Evolutionary conservation across 2,888 invertebrate genomes (phyloP).

Genomic region (Hipparchia sbordonii): DNA sequence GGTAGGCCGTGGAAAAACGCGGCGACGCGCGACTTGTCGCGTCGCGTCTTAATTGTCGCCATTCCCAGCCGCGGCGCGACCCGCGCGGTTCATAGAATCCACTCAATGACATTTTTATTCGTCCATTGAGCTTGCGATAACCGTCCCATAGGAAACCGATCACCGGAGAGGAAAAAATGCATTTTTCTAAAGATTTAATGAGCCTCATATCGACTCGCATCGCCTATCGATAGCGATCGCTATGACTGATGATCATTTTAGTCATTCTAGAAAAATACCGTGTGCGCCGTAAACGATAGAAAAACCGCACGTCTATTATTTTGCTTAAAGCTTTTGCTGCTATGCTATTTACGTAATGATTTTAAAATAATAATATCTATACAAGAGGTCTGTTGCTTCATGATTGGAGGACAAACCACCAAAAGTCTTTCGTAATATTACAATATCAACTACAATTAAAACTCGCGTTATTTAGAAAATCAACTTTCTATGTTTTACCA

Average conservation of each 20-base stretch:
- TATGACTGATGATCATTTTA: background rate
- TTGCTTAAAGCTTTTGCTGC: no score
- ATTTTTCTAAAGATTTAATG: slow-evolving; percentile 1
- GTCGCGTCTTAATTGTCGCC: slow-evolving; percentile 50
- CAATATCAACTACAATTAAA: no score
- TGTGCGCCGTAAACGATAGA: background rate
- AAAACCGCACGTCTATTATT: no score
- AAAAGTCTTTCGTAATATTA: background rate
- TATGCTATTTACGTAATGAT: no score
- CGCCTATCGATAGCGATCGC: background rate
- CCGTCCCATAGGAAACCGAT: background rate
- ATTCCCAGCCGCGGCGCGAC: slow-evolving; percentile 50
- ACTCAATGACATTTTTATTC: slow-evolving; percentile 59
- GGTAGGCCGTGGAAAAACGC: slow-evolving; percentile 54
- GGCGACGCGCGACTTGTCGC: slow-evolving; percentile 50
- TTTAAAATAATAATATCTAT: no score
- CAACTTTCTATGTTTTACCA: slow-evolving; percentile 6
- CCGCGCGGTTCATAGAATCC: slow-evolving; percentile 44
- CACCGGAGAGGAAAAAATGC: slow-evolving; percentile 2
- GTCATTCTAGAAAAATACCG: background rate
- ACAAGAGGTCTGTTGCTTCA: no score
- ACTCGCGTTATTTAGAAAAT: background rate
- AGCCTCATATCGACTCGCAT: background rate
- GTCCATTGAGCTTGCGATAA: slow-evolving; percentile 47
- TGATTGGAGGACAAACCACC: no score